Evolutionary conservation across 2,888 invertebrate species (phyloP).

Genomic region (Bombylius major): DNA sequence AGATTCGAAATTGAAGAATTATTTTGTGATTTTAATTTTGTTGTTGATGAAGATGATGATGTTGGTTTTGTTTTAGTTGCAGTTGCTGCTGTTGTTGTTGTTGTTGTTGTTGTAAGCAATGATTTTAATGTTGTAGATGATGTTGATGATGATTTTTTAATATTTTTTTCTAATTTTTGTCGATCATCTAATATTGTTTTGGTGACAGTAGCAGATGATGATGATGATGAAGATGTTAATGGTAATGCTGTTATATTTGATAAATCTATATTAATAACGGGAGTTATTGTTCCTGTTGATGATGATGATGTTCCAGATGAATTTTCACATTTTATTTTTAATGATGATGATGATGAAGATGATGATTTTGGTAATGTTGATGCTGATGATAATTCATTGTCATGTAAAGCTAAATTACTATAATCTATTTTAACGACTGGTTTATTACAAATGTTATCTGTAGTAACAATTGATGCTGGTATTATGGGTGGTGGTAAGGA

Average conservation of each 20-base stretch:
- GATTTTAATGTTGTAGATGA: slow-evolving; percentile 4
- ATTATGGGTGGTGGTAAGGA: slow-evolving; percentile 22
- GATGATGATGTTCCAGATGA: not conserved
- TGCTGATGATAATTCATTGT: slow-evolving; percentile 4
- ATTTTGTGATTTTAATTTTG: not conserved
- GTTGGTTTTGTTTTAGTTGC: not conserved
- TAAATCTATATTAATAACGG: slow-evolving; percentile 34
- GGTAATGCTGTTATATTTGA: slow-evolving; percentile 27
- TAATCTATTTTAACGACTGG: slow-evolving; percentile 37
- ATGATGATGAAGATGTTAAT: slow-evolving; percentile 7
- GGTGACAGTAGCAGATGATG: slow-evolving; percentile 1
- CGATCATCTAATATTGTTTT: not conserved
- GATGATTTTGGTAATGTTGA: not conserved
- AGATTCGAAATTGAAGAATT: slow-evolving; percentile 12
- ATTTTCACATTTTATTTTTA: not conserved
- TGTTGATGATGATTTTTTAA: slow-evolving; percentile 1
- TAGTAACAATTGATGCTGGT: slow-evolving; percentile 31
- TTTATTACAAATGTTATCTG: slow-evolving; percentile 28
- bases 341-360: not conserved
- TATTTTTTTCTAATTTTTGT: not conserved
- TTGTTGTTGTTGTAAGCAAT: slow-evolving; percentile 7
- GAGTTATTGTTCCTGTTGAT: slow-evolving; percentile 20
- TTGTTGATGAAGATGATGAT: slow-evolving; percentile 10
- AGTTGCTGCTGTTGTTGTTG: slow-evolving; percentile 10
- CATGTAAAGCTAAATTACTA: slow-evolving; percentile 28